phyloP scores from a whole-genome alignment of 2,797 vertebrate species.

The Orientallactaga sibirica region DNA sequence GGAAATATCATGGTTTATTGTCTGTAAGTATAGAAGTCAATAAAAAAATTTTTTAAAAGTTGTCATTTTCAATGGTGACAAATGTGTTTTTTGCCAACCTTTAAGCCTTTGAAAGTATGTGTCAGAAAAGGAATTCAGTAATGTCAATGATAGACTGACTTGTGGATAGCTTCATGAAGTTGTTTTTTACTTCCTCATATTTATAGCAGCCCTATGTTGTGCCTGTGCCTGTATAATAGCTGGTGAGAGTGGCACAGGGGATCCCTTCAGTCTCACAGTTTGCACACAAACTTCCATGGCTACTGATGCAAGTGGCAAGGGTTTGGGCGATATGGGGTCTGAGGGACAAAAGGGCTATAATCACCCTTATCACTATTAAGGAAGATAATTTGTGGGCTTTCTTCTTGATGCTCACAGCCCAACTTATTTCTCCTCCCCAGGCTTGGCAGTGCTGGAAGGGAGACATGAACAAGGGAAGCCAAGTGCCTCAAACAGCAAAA shows the following conservation, averaged over 20 bases:
- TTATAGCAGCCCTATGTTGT: background rate
- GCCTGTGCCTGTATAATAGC: rapidly evolving
- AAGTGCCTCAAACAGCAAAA: background rate
- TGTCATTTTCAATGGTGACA: background rate
- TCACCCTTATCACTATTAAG: no score
- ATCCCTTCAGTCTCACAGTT: background rate
- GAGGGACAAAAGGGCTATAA: background rate
- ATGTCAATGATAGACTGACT: background rate
- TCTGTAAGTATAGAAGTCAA: no score
- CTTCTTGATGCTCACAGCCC: background rate
- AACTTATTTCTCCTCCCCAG: background rate
- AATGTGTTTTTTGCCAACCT: background rate
- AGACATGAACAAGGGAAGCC: background rate
- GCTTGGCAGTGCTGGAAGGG: background rate
- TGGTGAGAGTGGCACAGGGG: rapidly evolving
- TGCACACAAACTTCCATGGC: background rate
- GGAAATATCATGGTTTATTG: no score
- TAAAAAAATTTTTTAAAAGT: no score
- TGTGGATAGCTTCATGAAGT: background rate
- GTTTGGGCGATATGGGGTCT: background rate
- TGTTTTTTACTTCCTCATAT: background rate
- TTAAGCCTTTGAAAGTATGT: background rate
- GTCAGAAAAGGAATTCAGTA: background rate
- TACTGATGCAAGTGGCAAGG: background rate
- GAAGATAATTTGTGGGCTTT: background rate